These are phyloP conservation scores for Varecia variegata DNA, from an alignment of 2,797 vertebrate genomes.

Conservation along the genomic window DNA sequence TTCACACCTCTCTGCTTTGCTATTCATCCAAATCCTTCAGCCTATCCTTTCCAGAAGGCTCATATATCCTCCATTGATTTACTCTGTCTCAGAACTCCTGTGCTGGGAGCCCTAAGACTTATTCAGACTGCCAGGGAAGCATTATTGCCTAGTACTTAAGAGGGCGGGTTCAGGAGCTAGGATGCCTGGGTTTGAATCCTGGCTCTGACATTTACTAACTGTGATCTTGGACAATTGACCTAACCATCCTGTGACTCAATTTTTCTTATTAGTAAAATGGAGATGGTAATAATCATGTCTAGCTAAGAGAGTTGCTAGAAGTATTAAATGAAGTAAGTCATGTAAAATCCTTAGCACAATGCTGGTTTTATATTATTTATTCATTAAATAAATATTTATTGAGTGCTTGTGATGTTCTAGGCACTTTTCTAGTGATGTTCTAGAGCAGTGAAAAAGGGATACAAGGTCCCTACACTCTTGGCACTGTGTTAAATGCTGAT, in stretches of 20 bases:
- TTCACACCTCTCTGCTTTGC: neutral
- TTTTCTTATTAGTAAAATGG: conserved; percentile 26
- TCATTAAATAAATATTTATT: conserved; percentile 34
- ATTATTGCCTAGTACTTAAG: neutral
- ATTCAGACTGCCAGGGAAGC: neutral
- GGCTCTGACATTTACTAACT: conserved; percentile 9
- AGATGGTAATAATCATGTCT: neutral
- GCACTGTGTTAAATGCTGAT: neutral
- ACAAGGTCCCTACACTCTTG: neutral
- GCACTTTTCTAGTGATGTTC: neutral
- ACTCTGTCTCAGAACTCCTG: neutral
- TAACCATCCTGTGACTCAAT: neutral
- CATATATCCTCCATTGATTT: neutral
- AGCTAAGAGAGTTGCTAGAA: neutral
- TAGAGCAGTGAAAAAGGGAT: neutral
- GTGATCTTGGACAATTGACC: neutral
- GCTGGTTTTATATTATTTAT: neutral
- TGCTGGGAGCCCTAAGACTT: neutral
- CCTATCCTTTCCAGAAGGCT: conserved; percentile 18
- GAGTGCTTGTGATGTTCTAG: neutral
- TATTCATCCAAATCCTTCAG: neutral
- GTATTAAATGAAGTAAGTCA: neutral
- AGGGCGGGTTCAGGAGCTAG: neutral
- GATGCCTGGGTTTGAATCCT: neutral
- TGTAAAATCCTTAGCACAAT: neutral